Percentiles rank a stretch among this genome's conserved stretches.
Evolutionary conservation across 2,113 vertebrate species (phyloP).

Genomic region (Onychostoma macrolepis): DNA sequence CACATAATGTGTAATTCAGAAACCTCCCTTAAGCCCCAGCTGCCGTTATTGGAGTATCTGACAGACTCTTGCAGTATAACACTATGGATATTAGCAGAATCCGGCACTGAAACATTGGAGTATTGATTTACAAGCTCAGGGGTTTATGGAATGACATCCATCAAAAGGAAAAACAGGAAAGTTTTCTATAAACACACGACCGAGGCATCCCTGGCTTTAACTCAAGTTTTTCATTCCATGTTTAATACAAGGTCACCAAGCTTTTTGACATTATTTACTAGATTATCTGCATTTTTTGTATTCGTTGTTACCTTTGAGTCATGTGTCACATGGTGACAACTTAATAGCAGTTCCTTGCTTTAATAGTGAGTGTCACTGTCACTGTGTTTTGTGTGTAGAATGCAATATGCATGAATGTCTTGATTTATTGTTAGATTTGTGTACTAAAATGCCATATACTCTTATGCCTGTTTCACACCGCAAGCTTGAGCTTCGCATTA

Average conservation of each 20-base stretch:
- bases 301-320: neutral
- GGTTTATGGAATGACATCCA: conserved; percentile 50
- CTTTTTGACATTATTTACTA: neutral
- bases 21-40: neutral
- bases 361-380: neutral
- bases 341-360: neutral
- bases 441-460: neutral
- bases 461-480: no score
- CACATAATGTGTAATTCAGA: neutral
- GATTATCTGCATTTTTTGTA: neutral
- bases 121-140: conserved; percentile 50
- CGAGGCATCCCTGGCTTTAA: conserved; percentile 22
- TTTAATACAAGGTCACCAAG: neutral
- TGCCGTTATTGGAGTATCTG: conserved; percentile 5
- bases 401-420: neutral
- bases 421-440: neutral
- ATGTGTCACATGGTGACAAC: neutral
- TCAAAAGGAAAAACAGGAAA: conserved; percentile 38
- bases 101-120: conserved; percentile 42
- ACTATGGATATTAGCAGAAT: conserved; percentile 28
- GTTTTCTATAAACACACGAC: conserved; percentile 13
- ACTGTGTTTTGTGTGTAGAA: neutral
- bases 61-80: conserved; percentile 27
- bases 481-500: no score
- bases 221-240: neutral